Evolutionary conservation across 2,888 invertebrate species (phyloP).

Genomic region (Aquatica leii): DNA sequence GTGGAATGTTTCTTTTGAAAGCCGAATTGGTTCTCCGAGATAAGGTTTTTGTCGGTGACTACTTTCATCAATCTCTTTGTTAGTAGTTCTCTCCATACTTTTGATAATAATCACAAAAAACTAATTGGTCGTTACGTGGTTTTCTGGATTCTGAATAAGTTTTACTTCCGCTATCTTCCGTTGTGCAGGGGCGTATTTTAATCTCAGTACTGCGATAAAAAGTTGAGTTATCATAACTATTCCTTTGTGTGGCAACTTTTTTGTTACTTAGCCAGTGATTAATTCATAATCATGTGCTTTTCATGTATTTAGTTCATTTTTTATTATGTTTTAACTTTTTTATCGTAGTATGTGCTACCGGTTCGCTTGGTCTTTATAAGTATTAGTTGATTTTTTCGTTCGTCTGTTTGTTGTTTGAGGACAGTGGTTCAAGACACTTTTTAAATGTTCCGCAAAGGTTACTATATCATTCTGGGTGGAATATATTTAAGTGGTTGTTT

Average conservation of each 20-base stretch:
- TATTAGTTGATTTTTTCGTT: slow-evolving; percentile 9
- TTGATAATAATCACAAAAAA: neutral
- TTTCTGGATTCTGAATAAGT: neutral
- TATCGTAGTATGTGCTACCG: neutral
- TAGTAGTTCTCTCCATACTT: too few relatives aligned
- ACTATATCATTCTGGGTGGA: neutral
- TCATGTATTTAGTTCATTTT: slow-evolving; percentile 14
- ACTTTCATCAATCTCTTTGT: neutral
- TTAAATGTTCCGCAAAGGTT: slow-evolving; percentile 12
- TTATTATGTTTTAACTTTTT: too few relatives aligned
- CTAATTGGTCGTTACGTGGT: neutral
- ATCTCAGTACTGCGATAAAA: neutral
- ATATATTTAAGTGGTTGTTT: slow-evolving; percentile 3
- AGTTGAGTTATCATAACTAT: slow-evolving; percentile 1
- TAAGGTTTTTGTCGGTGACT: neutral
- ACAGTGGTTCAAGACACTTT: slow-evolving; percentile 11
- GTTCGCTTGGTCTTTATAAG: slow-evolving; percentile 5
- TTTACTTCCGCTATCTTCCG: neutral
- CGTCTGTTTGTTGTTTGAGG: slow-evolving; percentile 7
- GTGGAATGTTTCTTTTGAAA: neutral
- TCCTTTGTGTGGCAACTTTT: too few relatives aligned
- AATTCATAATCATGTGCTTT: slow-evolving; percentile 5
- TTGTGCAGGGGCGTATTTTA: neutral
- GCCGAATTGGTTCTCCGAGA: neutral
- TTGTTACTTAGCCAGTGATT: too few relatives aligned